phyloP scores from a whole-genome alignment of 1,140 invertebrate genomes.

The Ylistrum balloti region DNA sequence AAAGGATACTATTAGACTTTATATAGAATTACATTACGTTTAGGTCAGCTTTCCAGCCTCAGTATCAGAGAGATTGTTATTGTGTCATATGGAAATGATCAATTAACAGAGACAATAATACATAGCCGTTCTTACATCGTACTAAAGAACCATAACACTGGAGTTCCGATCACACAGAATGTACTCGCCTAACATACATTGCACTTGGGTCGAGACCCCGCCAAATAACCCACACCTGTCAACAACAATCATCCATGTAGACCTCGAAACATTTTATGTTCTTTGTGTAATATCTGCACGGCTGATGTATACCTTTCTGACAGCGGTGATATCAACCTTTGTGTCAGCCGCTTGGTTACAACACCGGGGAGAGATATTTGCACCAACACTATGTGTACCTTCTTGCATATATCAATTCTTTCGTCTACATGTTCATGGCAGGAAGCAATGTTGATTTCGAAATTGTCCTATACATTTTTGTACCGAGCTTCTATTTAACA shows the following conservation, averaged over 20 bases:
- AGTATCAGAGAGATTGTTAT: too few species aligned
- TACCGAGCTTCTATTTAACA: too few species aligned
- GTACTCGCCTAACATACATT: not conserved
- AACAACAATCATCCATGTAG: conserved; percentile 6
- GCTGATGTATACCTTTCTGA: not conserved
- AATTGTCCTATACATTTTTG: too few species aligned
- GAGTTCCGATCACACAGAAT: not conserved
- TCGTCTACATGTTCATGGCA: not conserved
- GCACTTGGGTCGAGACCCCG: not conserved
- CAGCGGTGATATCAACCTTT: not conserved
- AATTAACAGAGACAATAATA: not conserved
- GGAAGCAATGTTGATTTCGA: too few species aligned
- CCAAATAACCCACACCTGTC: not conserved
- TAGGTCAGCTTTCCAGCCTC: too few species aligned
- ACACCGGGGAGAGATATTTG: not conserved
- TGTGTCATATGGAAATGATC: not conserved
- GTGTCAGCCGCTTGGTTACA: not conserved
- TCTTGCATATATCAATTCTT: too few species aligned
- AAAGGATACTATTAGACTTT: too few species aligned
- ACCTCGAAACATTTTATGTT: not conserved
- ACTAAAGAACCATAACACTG: not conserved
- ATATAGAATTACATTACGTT: too few species aligned
- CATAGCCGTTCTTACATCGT: not conserved
- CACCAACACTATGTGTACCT: not conserved
- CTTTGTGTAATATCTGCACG: not conserved